Evolutionary conservation across 30 jellyfish, hydroid and myxozoan species (phyloP).

Genomic region (Turritopsis dohrnii): DNA sequence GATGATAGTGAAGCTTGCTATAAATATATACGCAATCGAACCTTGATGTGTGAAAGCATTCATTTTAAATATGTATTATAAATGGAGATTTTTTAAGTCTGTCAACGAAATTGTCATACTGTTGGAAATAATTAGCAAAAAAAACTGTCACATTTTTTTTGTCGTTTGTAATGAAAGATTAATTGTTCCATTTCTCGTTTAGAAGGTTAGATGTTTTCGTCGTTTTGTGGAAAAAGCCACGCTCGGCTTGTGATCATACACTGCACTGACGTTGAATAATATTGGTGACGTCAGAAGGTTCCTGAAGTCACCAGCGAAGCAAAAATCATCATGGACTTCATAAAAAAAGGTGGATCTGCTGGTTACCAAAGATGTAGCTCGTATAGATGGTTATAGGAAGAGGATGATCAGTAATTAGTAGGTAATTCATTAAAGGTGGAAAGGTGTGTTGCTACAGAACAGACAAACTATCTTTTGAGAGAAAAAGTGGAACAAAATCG

Average conservation of each 20-base stretch:
- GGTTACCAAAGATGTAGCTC: too few relatives aligned
- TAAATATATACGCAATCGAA: background rate
- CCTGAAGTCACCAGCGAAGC: too few relatives aligned
- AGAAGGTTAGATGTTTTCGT: too few relatives aligned
- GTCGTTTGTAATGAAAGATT: background rate
- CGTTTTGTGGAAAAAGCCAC: background rate
- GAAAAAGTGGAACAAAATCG: too few relatives aligned
- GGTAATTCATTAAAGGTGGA: too few relatives aligned
- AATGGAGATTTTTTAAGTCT: background rate
- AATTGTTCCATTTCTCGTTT: background rate
- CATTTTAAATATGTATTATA: background rate
- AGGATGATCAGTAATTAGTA: too few relatives aligned
- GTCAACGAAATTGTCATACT: background rate
- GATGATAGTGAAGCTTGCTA: background rate
- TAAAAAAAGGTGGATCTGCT: too few relatives aligned
- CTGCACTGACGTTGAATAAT: background rate
- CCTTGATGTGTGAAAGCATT: background rate
- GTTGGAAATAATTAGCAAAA: background rate
- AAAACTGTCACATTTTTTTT: background rate
- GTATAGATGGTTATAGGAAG: too few relatives aligned
- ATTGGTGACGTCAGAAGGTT: background rate
- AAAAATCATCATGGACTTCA: too few relatives aligned
- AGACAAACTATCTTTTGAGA: too few relatives aligned
- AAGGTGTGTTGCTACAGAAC: too few relatives aligned
- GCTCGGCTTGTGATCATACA: background rate